Evolutionary conservation across 2,888 invertebrate species (phyloP).

Genomic region (Homarus gammarus): DNA sequence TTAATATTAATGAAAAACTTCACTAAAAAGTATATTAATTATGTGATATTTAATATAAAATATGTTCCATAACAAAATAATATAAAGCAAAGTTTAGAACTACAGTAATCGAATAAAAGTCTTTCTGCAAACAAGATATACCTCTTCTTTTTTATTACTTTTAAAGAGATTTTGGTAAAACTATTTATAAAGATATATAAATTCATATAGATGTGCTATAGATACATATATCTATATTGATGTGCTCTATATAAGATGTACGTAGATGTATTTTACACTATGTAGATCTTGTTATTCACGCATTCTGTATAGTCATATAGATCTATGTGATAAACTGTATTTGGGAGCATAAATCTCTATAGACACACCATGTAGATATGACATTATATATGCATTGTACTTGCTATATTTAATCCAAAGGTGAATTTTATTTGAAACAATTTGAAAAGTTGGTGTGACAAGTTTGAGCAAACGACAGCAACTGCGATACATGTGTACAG

Average conservation of each 20-base stretch:
- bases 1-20: background rate
- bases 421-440: background rate
- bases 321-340: background rate
- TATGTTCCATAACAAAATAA: background rate
- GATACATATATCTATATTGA: constrained; percentile 3
- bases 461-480: background rate
- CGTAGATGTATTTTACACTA: no score
- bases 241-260: background rate
- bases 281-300: no score
- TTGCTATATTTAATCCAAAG: background rate
- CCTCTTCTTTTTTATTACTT: background rate
- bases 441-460: background rate
- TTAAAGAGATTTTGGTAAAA: background rate
- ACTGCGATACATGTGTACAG: background rate
- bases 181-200: background rate
- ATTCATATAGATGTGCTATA: background rate
- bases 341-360: background rate
- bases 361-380: background rate
- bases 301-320: background rate
- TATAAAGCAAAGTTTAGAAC: background rate
- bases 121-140: background rate
- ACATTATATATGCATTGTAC: background rate
- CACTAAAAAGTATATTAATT: background rate
- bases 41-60: background rate
- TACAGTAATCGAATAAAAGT: background rate